Evolutionary conservation across 2,113 vertebrate genomes (phyloP).

Genomic region (Gambusia affinis): DNA sequence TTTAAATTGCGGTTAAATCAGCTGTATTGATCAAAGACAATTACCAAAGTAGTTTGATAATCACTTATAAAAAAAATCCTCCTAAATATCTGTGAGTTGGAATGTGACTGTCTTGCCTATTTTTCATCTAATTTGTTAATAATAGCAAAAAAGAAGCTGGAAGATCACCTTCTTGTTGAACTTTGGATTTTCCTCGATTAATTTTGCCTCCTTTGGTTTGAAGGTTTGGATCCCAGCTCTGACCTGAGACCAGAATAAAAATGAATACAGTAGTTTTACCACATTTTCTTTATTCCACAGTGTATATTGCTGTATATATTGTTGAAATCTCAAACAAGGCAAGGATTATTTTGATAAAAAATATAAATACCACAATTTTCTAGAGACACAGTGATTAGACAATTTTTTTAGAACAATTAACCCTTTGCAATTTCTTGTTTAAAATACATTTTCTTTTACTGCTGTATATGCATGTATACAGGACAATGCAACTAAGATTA

Average conservation of each 20-base stretch:
- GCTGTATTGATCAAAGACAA: constrained; percentile 54
- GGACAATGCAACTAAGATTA: too few relatives aligned
- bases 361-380: neutral
- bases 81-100: neutral
- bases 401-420: neutral
- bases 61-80: constrained; percentile 37
- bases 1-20: constrained; percentile 62
- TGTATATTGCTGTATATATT: neutral
- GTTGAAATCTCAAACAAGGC: too few relatives aligned
- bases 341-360: neutral
- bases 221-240: constrained; percentile 90
- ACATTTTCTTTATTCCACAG: neutral
- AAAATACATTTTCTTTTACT: neutral
- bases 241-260: constrained; percentile 76
- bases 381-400: neutral
- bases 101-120: constrained; percentile 10
- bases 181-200: constrained; percentile 87
- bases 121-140: constrained; percentile 30
- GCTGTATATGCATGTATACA: too few relatives aligned
- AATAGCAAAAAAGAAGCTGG: neutral
- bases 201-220: constrained; percentile 85
- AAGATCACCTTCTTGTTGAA: constrained; percentile 91
- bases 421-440: neutral
- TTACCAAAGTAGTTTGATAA: constrained; percentile 54
- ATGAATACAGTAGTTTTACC: neutral